These are phyloP conservation scores for Lottia scabra DNA, from an alignment of 2,888 invertebrate genomes.

Conservation along the genomic window DNA sequence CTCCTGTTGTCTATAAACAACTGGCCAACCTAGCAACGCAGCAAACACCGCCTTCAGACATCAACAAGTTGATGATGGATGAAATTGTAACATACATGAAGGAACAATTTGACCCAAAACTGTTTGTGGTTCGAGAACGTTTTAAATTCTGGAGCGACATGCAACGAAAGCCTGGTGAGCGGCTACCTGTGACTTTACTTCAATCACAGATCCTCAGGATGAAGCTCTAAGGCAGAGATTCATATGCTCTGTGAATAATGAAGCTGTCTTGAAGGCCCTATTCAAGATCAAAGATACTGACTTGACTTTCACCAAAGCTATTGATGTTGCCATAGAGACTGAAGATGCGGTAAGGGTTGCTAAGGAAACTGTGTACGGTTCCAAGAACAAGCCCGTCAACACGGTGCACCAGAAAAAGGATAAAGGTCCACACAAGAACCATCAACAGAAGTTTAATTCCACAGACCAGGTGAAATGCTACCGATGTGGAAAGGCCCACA, in stretches of 20 bases:
- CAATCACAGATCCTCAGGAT: conserved; percentile 4
- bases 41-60: conserved; percentile 6
- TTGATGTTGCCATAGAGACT: conserved; percentile 10
- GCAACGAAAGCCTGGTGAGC: conserved; percentile 12
- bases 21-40: too few relatives aligned
- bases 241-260: conserved; percentile 9
- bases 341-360: conserved; percentile 5
- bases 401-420: too few relatives aligned
- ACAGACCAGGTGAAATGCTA: background rate
- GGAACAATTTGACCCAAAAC: conserved; percentile 6
- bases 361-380: background rate
- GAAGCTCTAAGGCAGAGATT: conserved; percentile 6
- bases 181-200: conserved; percentile 13
- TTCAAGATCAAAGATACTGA: background rate
- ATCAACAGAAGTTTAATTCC: too few relatives aligned
- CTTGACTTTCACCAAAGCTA: background rate
- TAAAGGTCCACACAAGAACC: too few relatives aligned
- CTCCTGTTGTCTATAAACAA: too few relatives aligned
- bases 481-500: conserved; percentile 6
- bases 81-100: background rate
- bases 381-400: too few relatives aligned
- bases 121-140: conserved; percentile 6
- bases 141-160: conserved; percentile 13
- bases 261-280: background rate
- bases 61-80: background rate